Conservation (phyloP, 2,888 invertebrate species). For the Chymomyza procnemis region DNA sequence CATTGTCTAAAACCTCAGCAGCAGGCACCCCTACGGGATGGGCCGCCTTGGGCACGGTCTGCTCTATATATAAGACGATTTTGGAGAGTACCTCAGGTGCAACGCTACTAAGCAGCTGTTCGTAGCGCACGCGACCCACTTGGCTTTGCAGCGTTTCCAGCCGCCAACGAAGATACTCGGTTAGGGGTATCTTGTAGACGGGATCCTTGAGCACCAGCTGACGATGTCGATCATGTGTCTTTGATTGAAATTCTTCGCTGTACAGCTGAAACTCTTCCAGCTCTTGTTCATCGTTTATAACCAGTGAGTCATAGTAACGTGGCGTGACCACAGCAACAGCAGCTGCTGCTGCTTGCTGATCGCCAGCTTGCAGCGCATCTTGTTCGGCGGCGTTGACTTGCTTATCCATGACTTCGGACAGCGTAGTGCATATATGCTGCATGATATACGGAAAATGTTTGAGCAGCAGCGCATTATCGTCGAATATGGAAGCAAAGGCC, state of each 20-base stretch:
- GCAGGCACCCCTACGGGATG: too few relatives aligned
- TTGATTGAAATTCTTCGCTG: constrained; percentile 80
- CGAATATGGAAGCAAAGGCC: constrained; percentile 85
- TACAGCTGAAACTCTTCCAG: constrained; percentile 73
- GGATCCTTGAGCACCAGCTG: constrained; percentile 86
- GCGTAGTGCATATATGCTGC: constrained; percentile 85
- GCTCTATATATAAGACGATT: constrained; percentile 78
- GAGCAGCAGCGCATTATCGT: constrained; percentile 84
- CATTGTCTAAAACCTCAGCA: constrained; percentile 19
- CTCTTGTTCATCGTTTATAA: constrained; percentile 78
- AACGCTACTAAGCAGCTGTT: constrained; percentile 85
- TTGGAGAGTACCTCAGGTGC: constrained; percentile 86
- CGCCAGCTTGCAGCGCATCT: constrained; percentile 16
- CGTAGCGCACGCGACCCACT: constrained; percentile 87
- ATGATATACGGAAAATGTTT: constrained; percentile 87
- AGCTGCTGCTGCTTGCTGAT: constrained; percentile 37
- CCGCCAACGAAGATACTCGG: constrained; percentile 85
- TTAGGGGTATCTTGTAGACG: constrained; percentile 87
- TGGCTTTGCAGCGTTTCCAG: constrained; percentile 84
- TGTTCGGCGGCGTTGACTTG: constrained; percentile 78
- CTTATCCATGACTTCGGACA: constrained; percentile 88
- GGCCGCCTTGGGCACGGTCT: constrained; percentile 67
- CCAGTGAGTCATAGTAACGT: constrained; percentile 77
- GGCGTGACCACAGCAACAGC: constrained; percentile 38
- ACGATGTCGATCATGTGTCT: constrained; percentile 83